Percentiles rank a stretch among this genome's conserved stretches.
These are phyloP conservation scores for Sebastes baramenuke DNA, from an alignment of 2,797 vertebrate species.

Conservation along the genomic window DNA sequence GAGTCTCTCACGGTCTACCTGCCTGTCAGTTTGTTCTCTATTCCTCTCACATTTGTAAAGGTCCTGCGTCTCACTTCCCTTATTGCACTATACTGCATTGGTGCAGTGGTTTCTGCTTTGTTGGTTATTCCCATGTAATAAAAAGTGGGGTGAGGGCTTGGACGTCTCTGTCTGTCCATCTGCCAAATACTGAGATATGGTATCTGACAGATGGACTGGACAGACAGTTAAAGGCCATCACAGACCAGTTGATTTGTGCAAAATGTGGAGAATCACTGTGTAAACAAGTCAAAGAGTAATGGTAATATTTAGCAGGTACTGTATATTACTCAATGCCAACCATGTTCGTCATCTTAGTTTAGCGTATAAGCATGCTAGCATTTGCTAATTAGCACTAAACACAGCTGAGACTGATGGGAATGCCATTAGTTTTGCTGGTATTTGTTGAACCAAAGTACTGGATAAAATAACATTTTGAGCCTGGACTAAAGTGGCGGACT, in stretches of 20 bases:
- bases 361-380: not conserved
- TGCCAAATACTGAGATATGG: not conserved
- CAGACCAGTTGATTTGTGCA: not conserved
- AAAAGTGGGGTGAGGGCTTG: not conserved
- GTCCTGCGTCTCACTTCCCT: conserved; percentile 12
- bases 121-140: not conserved
- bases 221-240: not conserved
- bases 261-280: not conserved
- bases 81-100: not conserved
- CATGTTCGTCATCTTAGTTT: not conserved
- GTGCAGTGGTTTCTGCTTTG: not conserved
- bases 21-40: not conserved
- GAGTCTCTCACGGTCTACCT: not conserved
- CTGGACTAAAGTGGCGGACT: not conserved
- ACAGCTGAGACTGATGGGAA: not conserved
- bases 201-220: not conserved
- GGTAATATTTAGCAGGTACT: no score
- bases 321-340: no score
- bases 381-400: not conserved
- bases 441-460: not conserved
- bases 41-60: not conserved
- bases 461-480: not conserved
- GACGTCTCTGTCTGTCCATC: not conserved
- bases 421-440: not conserved
- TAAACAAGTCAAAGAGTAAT: no score